Evolutionary conservation across 2,888 invertebrate species (phyloP), one percentile per base, ranked within the genome.

Genomic region (Anarsia innoxiella): DNA sequence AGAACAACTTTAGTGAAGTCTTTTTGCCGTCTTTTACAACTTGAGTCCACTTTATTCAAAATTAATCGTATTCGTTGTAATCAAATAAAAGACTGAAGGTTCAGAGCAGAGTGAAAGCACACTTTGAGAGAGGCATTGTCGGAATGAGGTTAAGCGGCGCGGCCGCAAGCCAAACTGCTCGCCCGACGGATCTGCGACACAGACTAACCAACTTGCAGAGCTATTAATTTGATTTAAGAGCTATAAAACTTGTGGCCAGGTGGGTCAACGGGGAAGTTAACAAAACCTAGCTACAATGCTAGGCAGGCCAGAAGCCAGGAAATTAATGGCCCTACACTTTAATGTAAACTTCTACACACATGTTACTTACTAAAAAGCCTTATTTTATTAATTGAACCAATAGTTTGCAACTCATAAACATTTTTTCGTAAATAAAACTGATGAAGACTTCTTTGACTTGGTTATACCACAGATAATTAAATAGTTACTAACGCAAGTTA

Each of bases 111-210:
- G 11, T 33, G 33, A 32, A 27, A 32, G 40, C 30, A 19, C 39
- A 31, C 37, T 30, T 13, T 5, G 39, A 31, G 35, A n/a, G n/a
- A 39, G 33, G 40, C 39, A 41, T 40, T 37, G 48, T 46, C 42
- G 51, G 46, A 68, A 60, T 43, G 59, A 47, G 66, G 68, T 67
- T 66, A 66, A 64, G 64, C 62, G 56, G 48, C 41, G 49, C 48
- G 50, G 51, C 51, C 49, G 48, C 56, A 49, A 37, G 37, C 53
- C 52, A 50, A 50, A 50, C 51, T 34, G 44, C 44, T 29, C 40
- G 47, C n/a, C 28, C 31, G 33, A 25, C 29, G 12, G 15, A 33
- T 25, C 25, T 12, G 25, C 25, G 33, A 10, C 33, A 33, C 33
- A 26, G 15, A 26, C 33, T 15, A 33, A 23, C 23, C 23, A 25